Percentiles rank a stretch among this genome's conserved stretches.
Conservation (phyloP, 2,113 vertebrate species). For the Tapirus terrestris region DNA sequence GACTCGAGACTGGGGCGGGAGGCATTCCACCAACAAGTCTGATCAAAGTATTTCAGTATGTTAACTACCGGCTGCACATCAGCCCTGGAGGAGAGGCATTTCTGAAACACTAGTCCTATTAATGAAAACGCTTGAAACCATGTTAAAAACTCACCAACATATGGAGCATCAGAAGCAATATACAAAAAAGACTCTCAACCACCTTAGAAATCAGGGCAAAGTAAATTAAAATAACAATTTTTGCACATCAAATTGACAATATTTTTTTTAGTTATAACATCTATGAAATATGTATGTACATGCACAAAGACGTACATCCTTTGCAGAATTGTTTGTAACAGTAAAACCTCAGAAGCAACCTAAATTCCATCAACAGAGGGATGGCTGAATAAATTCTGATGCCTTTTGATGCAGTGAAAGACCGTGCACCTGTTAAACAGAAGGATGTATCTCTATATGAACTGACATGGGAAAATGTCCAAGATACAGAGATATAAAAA, state of each 20-base stretch:
- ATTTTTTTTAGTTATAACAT: background rate
- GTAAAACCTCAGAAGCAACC: background rate
- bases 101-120: background rate
- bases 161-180: background rate
- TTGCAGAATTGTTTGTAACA: background rate
- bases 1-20: background rate
- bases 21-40: background rate
- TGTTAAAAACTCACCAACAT: background rate
- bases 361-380: background rate
- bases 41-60: background rate
- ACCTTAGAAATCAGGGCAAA: background rate
- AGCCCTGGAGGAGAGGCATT: background rate
- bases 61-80: background rate
- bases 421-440: background rate
- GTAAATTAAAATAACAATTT: background rate
- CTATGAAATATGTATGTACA: background rate
- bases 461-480: background rate
- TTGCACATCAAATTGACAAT: background rate
- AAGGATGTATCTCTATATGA: background rate
- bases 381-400: background rate
- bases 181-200: background rate
- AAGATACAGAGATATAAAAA: background rate
- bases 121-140: conserved; percentile 18
- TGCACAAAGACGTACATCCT: background rate
- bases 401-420: background rate